These are phyloP conservation scores for Hippoglossus hippoglossus DNA, from an alignment of 2,797 vertebrate species.

Conservation along the genomic window DNA sequence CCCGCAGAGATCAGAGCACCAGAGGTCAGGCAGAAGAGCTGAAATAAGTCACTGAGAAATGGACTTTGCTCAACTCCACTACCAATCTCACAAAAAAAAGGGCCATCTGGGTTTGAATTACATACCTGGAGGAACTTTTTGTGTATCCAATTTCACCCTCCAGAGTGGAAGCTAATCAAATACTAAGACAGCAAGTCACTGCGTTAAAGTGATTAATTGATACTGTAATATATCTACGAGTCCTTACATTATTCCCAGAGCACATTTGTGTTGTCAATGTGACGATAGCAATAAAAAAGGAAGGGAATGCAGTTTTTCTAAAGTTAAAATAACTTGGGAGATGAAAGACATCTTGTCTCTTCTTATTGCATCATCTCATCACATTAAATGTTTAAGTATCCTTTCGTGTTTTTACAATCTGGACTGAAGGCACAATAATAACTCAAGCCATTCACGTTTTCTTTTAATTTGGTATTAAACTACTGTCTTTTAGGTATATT, in stretches of 20 bases:
- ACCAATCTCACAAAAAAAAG: conserved; percentile 35
- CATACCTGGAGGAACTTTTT: conserved; percentile 14
- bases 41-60: conserved; percentile 67
- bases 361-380: conserved; percentile 8
- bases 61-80: conserved; percentile 51
- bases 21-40: conserved; percentile 71
- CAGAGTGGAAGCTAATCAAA: conserved; percentile 24
- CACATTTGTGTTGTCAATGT: background rate
- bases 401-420: conserved; percentile 4
- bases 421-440: background rate
- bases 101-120: conserved; percentile 12
- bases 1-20: conserved; percentile 73
- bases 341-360: background rate
- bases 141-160: conserved; percentile 32
- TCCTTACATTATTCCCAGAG: conserved; percentile 1
- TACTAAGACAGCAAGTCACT: conserved; percentile 2
- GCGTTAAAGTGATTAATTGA: background rate
- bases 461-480: conserved; percentile 10
- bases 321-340: background rate
- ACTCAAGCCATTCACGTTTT: background rate
- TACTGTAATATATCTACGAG: background rate
- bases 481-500: conserved; percentile 17
- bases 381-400: conserved; percentile 14
- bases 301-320: background rate
- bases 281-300: conserved; percentile 2